phyloP scores from a whole-genome alignment of 2,113 vertebrate species.

The Callaeas wilsoni region DNA sequence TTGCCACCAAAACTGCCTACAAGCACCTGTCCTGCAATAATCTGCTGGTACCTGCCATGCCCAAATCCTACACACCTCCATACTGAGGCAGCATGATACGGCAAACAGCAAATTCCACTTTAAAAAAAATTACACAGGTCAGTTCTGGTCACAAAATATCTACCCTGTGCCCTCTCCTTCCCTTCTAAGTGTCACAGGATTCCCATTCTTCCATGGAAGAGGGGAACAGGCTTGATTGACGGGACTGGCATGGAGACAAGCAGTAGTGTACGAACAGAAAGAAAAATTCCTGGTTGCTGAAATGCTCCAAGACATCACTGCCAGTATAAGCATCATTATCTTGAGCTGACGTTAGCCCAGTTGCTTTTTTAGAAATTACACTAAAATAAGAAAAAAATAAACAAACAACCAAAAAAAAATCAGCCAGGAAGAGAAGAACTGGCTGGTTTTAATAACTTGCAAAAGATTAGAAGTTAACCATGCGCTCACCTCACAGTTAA shows the following conservation, averaged over 20 bases:
- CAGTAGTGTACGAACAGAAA: neutral
- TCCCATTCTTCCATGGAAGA: neutral
- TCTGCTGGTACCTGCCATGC: neutral
- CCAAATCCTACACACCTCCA: neutral
- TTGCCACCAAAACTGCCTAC: neutral
- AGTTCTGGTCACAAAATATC: neutral
- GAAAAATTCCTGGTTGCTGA: neutral
- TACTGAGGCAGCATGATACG: neutral
- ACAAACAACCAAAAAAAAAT: neutral
- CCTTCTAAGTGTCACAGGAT: neutral
- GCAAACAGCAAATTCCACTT: neutral
- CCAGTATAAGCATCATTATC: neutral
- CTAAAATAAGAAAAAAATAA: too few species aligned
- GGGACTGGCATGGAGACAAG: neutral
- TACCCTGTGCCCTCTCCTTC: neutral
- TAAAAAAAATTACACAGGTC: neutral
- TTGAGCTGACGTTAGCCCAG: neutral
- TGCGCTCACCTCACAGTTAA: neutral
- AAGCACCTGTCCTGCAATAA: neutral
- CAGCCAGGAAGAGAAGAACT: neutral
- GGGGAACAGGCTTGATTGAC: neutral
- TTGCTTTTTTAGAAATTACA: neutral
- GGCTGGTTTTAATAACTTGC: neutral
- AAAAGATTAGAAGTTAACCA: neutral
- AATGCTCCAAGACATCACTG: neutral